Conservation (phyloP, 2,113 vertebrate genomes). For the Gavialis gangeticus region DNA sequence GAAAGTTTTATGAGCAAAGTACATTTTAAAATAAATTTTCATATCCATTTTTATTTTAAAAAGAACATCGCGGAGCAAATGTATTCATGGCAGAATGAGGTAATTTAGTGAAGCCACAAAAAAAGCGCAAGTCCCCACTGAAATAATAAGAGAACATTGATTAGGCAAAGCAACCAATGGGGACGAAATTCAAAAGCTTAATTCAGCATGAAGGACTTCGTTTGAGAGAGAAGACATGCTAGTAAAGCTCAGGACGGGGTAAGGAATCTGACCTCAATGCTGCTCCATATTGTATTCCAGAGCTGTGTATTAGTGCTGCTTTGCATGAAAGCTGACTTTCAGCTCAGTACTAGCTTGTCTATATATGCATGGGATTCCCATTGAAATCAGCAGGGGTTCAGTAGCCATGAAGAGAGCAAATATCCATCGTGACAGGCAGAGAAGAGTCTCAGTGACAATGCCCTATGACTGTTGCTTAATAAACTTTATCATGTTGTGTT, state of each 20-base stretch:
- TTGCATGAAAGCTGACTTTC: fast-evolving
- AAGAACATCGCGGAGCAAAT: constrained; percentile 64
- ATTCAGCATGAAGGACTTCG: constrained; percentile 73
- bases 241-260: neutral
- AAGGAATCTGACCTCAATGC: neutral
- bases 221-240: constrained; percentile 43
- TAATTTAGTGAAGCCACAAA: constrained; percentile 71
- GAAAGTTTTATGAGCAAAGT: constrained; percentile 74
- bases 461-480: neutral
- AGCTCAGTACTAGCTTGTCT: neutral
- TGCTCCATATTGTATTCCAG: neutral
- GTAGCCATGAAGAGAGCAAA: neutral
- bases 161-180: constrained; percentile 57
- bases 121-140: constrained; percentile 23
- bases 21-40: constrained; percentile 74
- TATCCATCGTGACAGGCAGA: neutral
- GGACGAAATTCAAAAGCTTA: constrained; percentile 68
- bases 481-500: constrained; percentile 50
- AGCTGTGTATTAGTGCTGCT: neutral
- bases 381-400: neutral
- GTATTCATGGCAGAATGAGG: constrained; percentile 62
- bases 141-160: constrained; percentile 33
- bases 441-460: neutral
- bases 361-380: neutral
- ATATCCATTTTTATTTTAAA: constrained; percentile 69